Evolutionary conservation across 1,140 invertebrate species (phyloP), one percentile per base, ranked within the genome.

Genomic region (Drosophila nigromelanica): DNA sequence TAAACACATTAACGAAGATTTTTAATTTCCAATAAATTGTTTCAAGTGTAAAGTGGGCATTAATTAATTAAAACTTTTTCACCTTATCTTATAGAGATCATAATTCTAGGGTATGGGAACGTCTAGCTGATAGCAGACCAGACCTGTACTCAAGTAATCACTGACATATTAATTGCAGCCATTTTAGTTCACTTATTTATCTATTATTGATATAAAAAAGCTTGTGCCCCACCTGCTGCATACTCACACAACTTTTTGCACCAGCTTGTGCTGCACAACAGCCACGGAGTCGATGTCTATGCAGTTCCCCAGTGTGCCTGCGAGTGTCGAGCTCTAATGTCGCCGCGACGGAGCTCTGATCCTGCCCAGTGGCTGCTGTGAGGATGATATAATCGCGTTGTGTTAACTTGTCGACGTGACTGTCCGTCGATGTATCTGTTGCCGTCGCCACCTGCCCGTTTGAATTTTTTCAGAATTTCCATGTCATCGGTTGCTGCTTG

Each of bases 251-350:
- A 91, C 76, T 68, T 73, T 80, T 69, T 87, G 86, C 71, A 91
- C 89, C 73, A 92, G 72, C 76, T 91, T 92, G 74, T 92, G 91
- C 68, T 91, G 91, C 78, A 92, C 91, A 68, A 90, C 89, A 64
- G 90, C 81, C 59, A 90, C 85, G 54, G 91, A 78, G 76, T 92
- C 87, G 58, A 91, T 90, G 73, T 92, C 87, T 55, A 92, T 89
- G 73, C 91, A 92, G 78, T 92, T 92, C 76, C 91, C 91, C 91
- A 92, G 91, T 85, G 73, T 87, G 83, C 40, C 64, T 67, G 63
- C 68, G 69, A 83, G 66, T 73, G 73, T 83, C 55, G 73, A 73
- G 64, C 66, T 59, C 39, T 37, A 33, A 62, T 71, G 76, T 76
- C 51, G 67, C 24, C 58, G 39, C 50, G 37, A 5, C 54, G 64